Conservation (phyloP, 2,888 invertebrate genomes). For the Pristionchus maxplancki region DNA sequence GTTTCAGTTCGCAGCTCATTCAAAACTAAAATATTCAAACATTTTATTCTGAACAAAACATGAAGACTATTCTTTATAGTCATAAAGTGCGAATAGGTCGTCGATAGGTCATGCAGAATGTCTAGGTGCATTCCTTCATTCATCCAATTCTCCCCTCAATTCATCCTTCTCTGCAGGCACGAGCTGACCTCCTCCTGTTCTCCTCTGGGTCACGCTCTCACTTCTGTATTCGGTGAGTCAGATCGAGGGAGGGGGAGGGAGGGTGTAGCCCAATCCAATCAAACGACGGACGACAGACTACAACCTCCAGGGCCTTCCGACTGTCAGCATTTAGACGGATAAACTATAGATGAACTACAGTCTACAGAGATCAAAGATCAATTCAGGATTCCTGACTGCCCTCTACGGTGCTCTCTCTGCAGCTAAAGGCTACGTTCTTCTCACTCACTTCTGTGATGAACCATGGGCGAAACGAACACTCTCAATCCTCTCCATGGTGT, state of each 20-base stretch:
- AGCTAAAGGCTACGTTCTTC: slow-evolving; percentile 1
- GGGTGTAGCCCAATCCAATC: neutral
- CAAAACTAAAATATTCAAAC: too few relatives aligned
- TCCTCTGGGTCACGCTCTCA: slow-evolving; percentile 14
- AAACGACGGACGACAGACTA: neutral
- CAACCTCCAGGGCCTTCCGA: neutral
- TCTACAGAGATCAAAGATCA: slow-evolving; percentile 23
- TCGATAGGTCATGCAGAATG: too few relatives aligned
- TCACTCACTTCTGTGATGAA: slow-evolving; percentile 30
- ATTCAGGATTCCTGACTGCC: slow-evolving; percentile 19
- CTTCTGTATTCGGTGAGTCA: slow-evolving; percentile 37
- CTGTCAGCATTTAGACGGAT: neutral
- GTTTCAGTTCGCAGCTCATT: too few relatives aligned
- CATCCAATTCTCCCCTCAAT: too few relatives aligned
- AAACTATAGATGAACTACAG: neutral
- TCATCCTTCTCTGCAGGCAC: neutral
- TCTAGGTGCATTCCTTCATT: too few relatives aligned
- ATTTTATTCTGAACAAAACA: too few relatives aligned
- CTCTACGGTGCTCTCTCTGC: neutral
- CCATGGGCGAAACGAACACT: slow-evolving; percentile 3
- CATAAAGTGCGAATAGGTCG: too few relatives aligned
- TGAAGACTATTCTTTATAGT: too few relatives aligned
- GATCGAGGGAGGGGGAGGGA: neutral
- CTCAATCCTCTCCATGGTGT: slow-evolving; percentile 10
- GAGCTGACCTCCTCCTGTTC: neutral